phyloP scores from a whole-genome alignment of 2,113 vertebrate genomes.

The Leptocoma aspasia region DNA sequence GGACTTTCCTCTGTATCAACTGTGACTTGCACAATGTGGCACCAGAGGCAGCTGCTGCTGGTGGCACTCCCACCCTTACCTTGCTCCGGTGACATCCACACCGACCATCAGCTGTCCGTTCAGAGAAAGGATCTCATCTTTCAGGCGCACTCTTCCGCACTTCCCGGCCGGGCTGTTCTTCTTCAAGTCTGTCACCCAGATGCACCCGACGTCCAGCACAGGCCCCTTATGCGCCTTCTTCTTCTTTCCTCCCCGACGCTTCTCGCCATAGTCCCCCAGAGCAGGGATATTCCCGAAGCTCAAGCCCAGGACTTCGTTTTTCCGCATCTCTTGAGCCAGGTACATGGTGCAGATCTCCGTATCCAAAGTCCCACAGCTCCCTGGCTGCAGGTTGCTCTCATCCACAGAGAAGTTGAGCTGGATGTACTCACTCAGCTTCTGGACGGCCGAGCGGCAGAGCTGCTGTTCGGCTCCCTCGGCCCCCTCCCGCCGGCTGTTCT shows the following conservation, averaged over 20 bases:
- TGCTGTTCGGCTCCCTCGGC: slow-evolving; percentile 64
- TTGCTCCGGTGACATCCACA: slow-evolving; percentile 91
- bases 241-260: slow-evolving; percentile 81
- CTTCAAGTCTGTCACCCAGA: slow-evolving; percentile 94
- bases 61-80: slow-evolving; percentile 67
- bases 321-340: slow-evolving; percentile 77
- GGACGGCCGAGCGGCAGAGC: slow-evolving; percentile 84
- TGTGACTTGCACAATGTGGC: rapidly evolving
- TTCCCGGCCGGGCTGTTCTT: slow-evolving; percentile 87
- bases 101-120: slow-evolving; percentile 97
- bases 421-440: slow-evolving; percentile 92
- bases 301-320: slow-evolving; percentile 81
- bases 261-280: slow-evolving; percentile 88
- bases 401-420: slow-evolving; percentile 87
- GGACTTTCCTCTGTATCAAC: rapidly evolving
- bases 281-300: slow-evolving; percentile 95
- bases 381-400: slow-evolving; percentile 44
- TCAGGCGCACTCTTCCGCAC: slow-evolving; percentile 85
- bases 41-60: rapidly evolving
- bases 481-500: slow-evolving; percentile 66
- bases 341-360: slow-evolving; percentile 86
- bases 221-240: slow-evolving; percentile 83
- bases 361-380: slow-evolving; percentile 63
- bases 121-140: slow-evolving; percentile 92
- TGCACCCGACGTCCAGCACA: slow-evolving; percentile 88